These are phyloP conservation scores for Eptatretus burgeri DNA, from an alignment of 2,113 vertebrate genomes.

Conservation along the genomic window DNA sequence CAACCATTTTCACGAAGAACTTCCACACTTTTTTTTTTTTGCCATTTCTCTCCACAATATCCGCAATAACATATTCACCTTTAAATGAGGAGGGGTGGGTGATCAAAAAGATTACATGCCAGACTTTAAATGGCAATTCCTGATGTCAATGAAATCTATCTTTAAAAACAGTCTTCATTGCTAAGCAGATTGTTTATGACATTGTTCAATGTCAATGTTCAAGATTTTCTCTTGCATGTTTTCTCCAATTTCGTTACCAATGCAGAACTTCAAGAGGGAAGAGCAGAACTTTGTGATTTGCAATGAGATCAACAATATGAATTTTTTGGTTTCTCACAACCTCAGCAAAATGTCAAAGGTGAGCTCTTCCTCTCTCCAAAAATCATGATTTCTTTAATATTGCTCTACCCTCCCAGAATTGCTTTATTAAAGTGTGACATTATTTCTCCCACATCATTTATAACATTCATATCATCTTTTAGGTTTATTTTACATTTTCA, in stretches of 20 bases:
- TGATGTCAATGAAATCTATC: no score
- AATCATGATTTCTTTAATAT: no score
- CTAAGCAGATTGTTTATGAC: slow-evolving; percentile 9
- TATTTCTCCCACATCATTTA: no score
- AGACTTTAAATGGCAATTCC: no score
- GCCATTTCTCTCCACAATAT: not conserved
- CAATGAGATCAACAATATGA: slow-evolving; percentile 98
- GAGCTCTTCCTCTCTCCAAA: slow-evolving; percentile 9
- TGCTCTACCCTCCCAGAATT: no score
- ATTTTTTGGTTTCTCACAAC: slow-evolving; percentile 71
- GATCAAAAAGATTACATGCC: no score
- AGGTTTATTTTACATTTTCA: no score
- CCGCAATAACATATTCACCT: not conserved
- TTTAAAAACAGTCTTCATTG: not conserved
- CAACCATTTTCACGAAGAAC: no score
- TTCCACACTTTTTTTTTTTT: not conserved
- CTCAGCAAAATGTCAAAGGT: slow-evolving; percentile 97
- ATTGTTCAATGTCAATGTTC: not conserved
- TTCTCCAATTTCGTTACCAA: no score
- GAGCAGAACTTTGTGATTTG: slow-evolving; percentile 92
- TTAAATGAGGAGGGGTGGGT: no score
- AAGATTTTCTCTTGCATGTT: not conserved
- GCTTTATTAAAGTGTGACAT: no score
- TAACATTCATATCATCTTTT: no score
- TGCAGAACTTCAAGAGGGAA: slow-evolving; percentile 84